Conservation (phyloP, 1,140 invertebrate species). For the Vanessa tameamea region DNA sequence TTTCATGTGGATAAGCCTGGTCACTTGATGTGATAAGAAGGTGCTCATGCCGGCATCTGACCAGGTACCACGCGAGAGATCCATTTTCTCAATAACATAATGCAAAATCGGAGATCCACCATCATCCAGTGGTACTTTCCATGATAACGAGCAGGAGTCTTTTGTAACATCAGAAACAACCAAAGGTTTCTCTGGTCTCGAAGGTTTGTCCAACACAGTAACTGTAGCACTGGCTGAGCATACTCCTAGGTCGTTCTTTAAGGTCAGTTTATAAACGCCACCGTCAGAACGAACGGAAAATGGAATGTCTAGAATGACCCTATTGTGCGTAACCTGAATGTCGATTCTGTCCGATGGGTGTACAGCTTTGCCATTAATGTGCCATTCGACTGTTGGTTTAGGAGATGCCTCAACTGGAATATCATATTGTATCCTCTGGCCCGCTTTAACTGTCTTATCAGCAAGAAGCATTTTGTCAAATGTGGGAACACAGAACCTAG, state of each 20-base stretch:
- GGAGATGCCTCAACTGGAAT: slow-evolving; percentile 94
- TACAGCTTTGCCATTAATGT: slow-evolving; percentile 90
- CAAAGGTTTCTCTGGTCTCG: slow-evolving; percentile 92
- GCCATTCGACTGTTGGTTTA: slow-evolving; percentile 93
- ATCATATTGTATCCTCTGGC: slow-evolving; percentile 93
- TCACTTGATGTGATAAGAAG: slow-evolving; percentile 90
- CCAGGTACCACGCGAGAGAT: slow-evolving; percentile 96
- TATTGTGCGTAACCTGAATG: slow-evolving; percentile 86
- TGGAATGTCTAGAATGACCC: slow-evolving; percentile 92
- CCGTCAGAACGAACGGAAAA: slow-evolving; percentile 90
- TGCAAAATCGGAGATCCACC: slow-evolving; percentile 97
- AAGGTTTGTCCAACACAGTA: slow-evolving; percentile 93
- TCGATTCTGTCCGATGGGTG: slow-evolving; percentile 85
- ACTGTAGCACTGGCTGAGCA: slow-evolving; percentile 92
- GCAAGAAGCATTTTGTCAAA: slow-evolving; percentile 91
- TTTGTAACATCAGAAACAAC: slow-evolving; percentile 92
- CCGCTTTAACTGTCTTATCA: slow-evolving; percentile 94
- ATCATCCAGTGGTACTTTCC: slow-evolving; percentile 92
- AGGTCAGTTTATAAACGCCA: slow-evolving; percentile 91
- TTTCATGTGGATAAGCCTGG: slow-evolving; percentile 93
- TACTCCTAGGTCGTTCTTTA: slow-evolving; percentile 92
- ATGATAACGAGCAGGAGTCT: slow-evolving; percentile 92
- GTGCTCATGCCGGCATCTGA: slow-evolving; percentile 94
- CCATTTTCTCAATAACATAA: slow-evolving; percentile 99
- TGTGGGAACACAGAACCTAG: slow-evolving; percentile 90